These are phyloP conservation scores for Actinopyga echinites DNA, from an alignment of 53 echinoderm and acorn worm species.

Conservation along the genomic window DNA sequence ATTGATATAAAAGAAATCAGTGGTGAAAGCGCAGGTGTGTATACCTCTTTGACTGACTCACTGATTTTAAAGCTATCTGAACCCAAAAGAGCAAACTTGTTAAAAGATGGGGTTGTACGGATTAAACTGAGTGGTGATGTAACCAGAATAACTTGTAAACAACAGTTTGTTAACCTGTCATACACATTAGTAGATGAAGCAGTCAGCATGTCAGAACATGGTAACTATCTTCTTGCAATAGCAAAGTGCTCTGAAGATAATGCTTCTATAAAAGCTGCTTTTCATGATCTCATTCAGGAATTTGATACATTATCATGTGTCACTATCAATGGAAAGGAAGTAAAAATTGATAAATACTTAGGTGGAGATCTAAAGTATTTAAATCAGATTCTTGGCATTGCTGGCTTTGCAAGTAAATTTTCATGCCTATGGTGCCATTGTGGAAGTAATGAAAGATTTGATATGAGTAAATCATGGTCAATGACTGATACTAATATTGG, in stretches of 20 bases:
- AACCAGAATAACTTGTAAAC: constrained; percentile 42
- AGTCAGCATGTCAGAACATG: constrained; percentile 55
- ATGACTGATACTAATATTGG: constrained; percentile 23
- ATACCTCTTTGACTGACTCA: constrained; percentile 3
- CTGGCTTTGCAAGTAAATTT: constrained; percentile 49
- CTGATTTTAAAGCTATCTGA: constrained; percentile 21
- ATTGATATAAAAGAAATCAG: constrained; percentile 31
- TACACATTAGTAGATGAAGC: constrained; percentile 58
- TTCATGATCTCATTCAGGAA: constrained; percentile 40
- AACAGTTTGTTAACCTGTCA: constrained; percentile 59
- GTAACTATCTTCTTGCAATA: constrained; percentile 63
- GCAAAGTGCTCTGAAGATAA: constrained; percentile 52
- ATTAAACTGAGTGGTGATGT: constrained; percentile 59
- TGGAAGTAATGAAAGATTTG: constrained; percentile 16
- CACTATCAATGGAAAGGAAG: constrained; percentile 38
- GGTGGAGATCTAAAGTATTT: constrained; percentile 64
- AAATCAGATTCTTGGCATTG: constrained; percentile 58
- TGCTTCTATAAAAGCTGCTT: constrained; percentile 39
- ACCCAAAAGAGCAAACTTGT: constrained; percentile 17
- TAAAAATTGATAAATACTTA: constrained; percentile 53
- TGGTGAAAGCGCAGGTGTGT: constrained; percentile 38
- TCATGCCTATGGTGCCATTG: constrained; percentile 59
- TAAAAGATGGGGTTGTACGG: constrained; percentile 17
- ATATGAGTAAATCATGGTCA: constrained; percentile 49
- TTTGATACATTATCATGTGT: constrained; percentile 33